Conservation (phyloP, 2,113 vertebrate species). For the Tetrax tetrax region DNA sequence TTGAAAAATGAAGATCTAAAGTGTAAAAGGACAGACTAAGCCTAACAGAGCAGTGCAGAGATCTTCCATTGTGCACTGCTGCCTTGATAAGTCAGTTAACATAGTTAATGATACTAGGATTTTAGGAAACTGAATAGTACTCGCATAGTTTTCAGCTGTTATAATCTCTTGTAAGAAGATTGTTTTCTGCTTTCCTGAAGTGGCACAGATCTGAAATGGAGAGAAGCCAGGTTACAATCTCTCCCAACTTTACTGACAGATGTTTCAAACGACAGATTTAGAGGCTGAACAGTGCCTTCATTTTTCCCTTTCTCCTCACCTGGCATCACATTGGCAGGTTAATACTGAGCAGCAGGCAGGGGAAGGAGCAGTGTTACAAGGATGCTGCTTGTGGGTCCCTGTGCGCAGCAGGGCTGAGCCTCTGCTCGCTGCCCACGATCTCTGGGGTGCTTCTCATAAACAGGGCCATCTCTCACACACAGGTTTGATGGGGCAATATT, state of each 20-base stretch:
- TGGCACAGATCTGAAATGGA: not conserved
- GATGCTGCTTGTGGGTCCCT: not conserved
- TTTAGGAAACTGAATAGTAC: not conserved
- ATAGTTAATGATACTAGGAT: not conserved
- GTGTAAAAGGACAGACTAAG: not conserved
- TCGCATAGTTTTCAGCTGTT: not conserved
- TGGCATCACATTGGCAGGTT: not conserved
- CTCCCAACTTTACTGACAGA: not conserved
- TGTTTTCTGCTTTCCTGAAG: not conserved
- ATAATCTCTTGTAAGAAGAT: not conserved
- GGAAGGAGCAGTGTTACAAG: not conserved
- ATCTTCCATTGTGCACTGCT: not conserved
- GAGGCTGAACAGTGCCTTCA: not conserved
- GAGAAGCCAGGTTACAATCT: not conserved
- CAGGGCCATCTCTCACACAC: not conserved
- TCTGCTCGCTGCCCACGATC: fast-evolving
- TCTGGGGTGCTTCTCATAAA: not conserved
- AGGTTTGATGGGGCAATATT: not conserved
- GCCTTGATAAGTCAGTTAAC: not conserved
- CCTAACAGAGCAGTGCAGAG: not conserved
- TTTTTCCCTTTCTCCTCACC: not conserved
- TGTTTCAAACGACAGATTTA: not conserved
- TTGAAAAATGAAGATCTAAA: constrained; percentile 15
- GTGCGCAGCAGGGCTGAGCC: not conserved
- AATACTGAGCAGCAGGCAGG: not conserved